Evolutionary conservation across 2,113 vertebrate genomes (phyloP).

Genomic region (Cathartes aura): DNA sequence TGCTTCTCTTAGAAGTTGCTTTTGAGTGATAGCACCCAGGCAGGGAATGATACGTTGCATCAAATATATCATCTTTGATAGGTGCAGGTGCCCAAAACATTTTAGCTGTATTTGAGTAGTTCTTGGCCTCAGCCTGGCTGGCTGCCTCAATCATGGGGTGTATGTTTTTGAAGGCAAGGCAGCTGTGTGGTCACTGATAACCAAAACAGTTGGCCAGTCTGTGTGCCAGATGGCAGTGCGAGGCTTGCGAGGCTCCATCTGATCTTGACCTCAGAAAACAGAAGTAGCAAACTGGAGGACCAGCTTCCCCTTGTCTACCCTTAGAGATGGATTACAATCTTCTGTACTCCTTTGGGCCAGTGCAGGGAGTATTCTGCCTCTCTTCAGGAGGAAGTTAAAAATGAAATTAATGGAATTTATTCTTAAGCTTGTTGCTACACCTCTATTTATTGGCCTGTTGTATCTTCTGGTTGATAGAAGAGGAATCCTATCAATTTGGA

Average conservation of each 20-base stretch:
- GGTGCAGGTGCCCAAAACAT: neutral
- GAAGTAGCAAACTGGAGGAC: neutral
- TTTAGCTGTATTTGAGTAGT: neutral
- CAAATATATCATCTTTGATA: neutral
- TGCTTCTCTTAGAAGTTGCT: neutral
- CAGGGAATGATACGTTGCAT: neutral
- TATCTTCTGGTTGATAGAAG: neutral
- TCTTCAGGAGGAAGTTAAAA: neutral
- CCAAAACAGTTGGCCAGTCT: neutral
- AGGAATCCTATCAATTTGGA: neutral
- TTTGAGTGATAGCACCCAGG: neutral
- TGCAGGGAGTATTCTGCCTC: neutral
- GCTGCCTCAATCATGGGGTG: accelerated
- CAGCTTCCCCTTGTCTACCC: neutral
- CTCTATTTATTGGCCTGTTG: neutral
- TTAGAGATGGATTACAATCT: neutral
- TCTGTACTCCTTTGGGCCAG: neutral
- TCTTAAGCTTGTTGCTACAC: neutral
- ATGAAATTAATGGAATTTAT: neutral
- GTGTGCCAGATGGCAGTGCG: neutral
- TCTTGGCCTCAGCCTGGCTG: neutral
- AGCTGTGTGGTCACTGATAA: neutral
- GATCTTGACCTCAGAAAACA: neutral
- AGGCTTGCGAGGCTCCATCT: neutral
- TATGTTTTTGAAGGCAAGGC: neutral